Conservation (phyloP, 53 echinoderm and acorn worm genomes). For the Zoroaster sp. region DNA sequence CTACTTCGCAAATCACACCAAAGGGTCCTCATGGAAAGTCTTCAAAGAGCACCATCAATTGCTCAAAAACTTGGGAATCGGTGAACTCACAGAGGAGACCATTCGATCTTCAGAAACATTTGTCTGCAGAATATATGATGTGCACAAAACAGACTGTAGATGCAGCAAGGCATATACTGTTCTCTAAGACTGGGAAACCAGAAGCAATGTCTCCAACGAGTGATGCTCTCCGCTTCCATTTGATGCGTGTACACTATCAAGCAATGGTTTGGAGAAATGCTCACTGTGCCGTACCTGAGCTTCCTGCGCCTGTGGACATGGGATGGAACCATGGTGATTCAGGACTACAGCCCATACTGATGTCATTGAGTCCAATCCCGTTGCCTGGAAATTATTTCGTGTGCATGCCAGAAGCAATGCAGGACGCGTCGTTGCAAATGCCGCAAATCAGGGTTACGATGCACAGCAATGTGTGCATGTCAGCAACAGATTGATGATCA, state of each 20-base stretch:
- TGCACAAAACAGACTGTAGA: not conserved
- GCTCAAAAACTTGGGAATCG: not conserved
- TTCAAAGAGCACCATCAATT: not conserved
- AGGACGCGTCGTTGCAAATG: conserved; percentile 12
- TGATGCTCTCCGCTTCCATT: not conserved
- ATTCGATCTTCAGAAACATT: not conserved
- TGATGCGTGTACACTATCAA: conserved; percentile 27
- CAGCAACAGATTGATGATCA: conserved; percentile 3
- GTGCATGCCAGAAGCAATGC: conserved; percentile 1
- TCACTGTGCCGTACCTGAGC: not conserved
- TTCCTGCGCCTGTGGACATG: conserved; percentile 24
- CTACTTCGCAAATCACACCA: not conserved
- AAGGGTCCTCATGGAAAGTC: not conserved
- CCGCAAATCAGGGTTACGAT: not conserved
- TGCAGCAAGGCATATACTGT: conserved; percentile 6
- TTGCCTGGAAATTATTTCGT: too few species aligned
- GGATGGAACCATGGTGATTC: conserved; percentile 44
- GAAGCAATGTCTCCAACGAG: conserved; percentile 16
- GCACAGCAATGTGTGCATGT: not conserved
- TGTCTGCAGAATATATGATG: conserved; percentile 6
- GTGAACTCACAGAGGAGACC: not conserved
- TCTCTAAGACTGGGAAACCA: not conserved
- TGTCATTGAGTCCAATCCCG: conserved; percentile 49
- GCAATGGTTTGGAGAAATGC: conserved; percentile 30
- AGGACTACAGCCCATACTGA: conserved; percentile 10